Conservation (phyloP, 2,888 invertebrate species). For the Empis livida region DNA sequence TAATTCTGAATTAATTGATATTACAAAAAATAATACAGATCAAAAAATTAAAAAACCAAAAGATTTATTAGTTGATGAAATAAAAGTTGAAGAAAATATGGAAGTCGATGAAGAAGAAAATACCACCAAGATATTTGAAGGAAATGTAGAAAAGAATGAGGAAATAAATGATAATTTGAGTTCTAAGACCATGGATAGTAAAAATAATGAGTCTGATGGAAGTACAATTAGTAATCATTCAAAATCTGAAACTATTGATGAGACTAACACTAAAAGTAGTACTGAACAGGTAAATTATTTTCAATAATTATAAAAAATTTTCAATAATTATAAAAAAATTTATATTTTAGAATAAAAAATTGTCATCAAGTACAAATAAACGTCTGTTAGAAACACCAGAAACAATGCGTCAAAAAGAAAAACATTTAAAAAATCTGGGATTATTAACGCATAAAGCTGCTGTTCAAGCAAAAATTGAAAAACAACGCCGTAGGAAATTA, state of each 20-base stretch:
- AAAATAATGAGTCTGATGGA: no score
- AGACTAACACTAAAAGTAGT: neutral
- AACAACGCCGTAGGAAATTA: constrained; percentile 37
- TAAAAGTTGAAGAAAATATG: neutral
- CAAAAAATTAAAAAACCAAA: neutral
- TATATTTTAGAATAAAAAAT: no score
- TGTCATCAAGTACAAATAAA: neutral
- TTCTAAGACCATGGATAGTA: no score
- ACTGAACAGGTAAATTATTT: neutral
- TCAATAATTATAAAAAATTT: no score
- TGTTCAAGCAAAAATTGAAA: constrained; percentile 50
- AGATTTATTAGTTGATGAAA: neutral
- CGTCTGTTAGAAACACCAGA: constrained; percentile 39
- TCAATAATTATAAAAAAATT: no score
- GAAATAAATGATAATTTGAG: no score
- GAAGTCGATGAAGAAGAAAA: neutral
- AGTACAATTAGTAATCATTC: no score
- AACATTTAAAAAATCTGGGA: constrained; percentile 59
- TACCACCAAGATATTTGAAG: no score
- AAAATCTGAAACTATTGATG: no score
- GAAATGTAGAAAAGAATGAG: no score
- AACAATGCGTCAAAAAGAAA: constrained; percentile 55
- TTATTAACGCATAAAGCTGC: constrained; percentile 61
- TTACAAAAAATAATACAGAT: neutral
- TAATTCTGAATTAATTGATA: neutral